phyloP scores from a whole-genome alignment of 2,113 vertebrate species.

The Hystrix brachyura region DNA sequence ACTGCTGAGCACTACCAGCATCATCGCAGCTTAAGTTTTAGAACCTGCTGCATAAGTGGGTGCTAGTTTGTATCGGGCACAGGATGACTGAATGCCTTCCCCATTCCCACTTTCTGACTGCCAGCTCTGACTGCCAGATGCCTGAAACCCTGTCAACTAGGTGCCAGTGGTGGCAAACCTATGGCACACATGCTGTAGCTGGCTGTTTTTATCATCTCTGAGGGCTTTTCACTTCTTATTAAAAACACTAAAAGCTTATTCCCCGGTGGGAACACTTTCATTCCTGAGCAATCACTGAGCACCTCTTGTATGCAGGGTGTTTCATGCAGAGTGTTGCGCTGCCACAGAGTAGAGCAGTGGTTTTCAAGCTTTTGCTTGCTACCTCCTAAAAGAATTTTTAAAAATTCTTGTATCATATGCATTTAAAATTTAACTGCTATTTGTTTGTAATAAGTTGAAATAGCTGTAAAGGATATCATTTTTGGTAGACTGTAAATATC shows the following conservation, averaged over 20 bases:
- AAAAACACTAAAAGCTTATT: not conserved
- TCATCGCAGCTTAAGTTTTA: not conserved
- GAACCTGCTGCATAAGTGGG: not conserved
- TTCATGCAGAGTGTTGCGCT: not conserved
- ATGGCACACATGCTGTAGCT: no score
- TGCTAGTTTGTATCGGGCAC: not conserved
- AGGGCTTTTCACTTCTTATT: not conserved
- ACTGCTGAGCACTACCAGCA: not conserved
- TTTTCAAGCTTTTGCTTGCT: conserved; percentile 35
- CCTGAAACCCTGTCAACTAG: not conserved
- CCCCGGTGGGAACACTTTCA: not conserved
- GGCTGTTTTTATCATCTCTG: not conserved
- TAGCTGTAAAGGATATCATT: conserved; percentile 15
- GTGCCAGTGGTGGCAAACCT: not conserved
- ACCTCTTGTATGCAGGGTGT: not conserved
- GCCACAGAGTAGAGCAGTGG: not conserved
- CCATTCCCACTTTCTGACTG: not conserved
- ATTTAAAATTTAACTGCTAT: conserved; percentile 30
- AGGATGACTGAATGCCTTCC: not conserved
- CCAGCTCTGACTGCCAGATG: not conserved
- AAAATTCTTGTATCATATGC: not conserved
- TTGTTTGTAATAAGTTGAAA: conserved; percentile 37
- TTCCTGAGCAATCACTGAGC: not conserved
- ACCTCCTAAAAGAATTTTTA: not conserved
- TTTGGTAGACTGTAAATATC: not conserved